Conservation (phyloP, 2,888 invertebrate genomes). For the Cosmia pyralina region DNA sequence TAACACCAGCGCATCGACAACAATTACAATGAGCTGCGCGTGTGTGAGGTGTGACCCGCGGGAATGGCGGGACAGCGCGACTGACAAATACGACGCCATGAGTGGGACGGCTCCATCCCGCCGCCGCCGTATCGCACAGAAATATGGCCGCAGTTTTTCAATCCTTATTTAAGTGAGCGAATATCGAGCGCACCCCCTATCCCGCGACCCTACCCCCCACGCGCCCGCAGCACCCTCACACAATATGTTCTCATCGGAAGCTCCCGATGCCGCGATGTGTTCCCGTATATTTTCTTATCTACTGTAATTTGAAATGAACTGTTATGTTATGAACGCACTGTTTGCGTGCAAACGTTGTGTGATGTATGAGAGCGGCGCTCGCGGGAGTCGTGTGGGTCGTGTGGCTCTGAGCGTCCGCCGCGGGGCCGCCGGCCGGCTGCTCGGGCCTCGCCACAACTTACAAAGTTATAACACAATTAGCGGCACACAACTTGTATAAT, state of each 20-base stretch:
- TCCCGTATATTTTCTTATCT: slow-evolving; percentile 49
- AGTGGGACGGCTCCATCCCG: slow-evolving; percentile 15
- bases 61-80: not conserved
- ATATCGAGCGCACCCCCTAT: slow-evolving; percentile 46
- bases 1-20: not conserved
- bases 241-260: slow-evolving; percentile 35
- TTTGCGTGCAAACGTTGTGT: not conserved
- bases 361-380: not conserved
- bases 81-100: slow-evolving; percentile 18
- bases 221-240: slow-evolving; percentile 1
- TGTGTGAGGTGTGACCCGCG: not conserved
- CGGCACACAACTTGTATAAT: slow-evolving; percentile 16
- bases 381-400: not conserved
- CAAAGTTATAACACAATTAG: not conserved
- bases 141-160: slow-evolving; percentile 62
- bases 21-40: no score
- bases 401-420: not conserved
- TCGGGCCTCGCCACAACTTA: not conserved
- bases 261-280: slow-evolving; percentile 19
- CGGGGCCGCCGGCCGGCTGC: not conserved
- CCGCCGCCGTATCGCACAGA: slow-evolving; percentile 36
- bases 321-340: slow-evolving; percentile 23
- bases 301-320: slow-evolving; percentile 26
- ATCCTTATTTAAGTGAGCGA: slow-evolving; percentile 58
- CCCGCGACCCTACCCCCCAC: not conserved